Evolutionary conservation across 2,888 invertebrate genomes (phyloP).

Genomic region (Drosophila parthenogenetica): DNA sequence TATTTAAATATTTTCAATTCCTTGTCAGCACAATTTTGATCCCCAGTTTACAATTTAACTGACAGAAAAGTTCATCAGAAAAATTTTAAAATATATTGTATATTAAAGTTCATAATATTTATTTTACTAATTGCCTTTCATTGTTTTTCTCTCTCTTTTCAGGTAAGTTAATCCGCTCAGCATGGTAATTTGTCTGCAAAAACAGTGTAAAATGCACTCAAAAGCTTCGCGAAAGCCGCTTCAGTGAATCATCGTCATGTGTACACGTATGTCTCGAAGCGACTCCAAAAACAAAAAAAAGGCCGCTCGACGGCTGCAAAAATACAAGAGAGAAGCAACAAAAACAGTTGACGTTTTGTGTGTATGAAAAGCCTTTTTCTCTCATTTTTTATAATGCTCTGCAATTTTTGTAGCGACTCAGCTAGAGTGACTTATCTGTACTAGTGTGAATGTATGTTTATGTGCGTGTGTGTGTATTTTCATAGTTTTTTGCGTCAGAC

Average conservation of each 20-base stretch:
- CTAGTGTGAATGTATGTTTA: not conserved
- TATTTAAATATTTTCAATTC: too few relatives aligned
- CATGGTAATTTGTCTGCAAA: slow-evolving; percentile 25
- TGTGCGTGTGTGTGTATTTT: not conserved
- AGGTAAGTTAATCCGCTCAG: slow-evolving; percentile 50
- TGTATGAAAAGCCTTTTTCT: slow-evolving; percentile 38
- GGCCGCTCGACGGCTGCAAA: slow-evolving; percentile 46
- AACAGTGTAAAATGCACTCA: slow-evolving; percentile 5
- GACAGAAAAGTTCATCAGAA: too few relatives aligned
- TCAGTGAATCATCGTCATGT: slow-evolving; percentile 52
- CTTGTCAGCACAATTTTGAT: too few relatives aligned
- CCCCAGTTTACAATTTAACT: too few relatives aligned
- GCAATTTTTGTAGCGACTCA: slow-evolving; percentile 32
- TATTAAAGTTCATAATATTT: not conserved
- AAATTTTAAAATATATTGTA: too few relatives aligned
- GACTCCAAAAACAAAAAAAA: slow-evolving; percentile 20
- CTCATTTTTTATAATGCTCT: slow-evolving; percentile 15
- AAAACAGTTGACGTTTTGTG: slow-evolving; percentile 31
- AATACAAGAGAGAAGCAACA: slow-evolving; percentile 41
- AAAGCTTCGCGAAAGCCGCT: slow-evolving; percentile 16
- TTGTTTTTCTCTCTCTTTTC: slow-evolving; percentile 40
- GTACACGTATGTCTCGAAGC: slow-evolving; percentile 19
- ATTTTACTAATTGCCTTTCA: slow-evolving; percentile 40
- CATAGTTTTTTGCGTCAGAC: slow-evolving; percentile 27
- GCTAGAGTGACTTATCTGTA: not conserved